Conservation (phyloP, 1,140 invertebrate species). For the Procambarus virginalis region DNA sequence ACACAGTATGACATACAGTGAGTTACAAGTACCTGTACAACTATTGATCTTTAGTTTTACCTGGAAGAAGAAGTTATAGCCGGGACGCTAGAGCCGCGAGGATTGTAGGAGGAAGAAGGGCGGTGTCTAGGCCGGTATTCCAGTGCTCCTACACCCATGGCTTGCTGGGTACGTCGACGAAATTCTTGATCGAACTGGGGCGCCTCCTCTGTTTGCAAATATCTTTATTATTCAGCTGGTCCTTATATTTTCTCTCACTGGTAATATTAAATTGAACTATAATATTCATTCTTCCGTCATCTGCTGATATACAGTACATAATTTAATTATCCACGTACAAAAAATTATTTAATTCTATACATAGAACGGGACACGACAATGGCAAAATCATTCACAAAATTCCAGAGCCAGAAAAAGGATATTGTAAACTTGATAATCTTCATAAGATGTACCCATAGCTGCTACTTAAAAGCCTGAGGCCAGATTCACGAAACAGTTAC, state of each 20-base stretch:
- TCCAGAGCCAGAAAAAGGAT: no score
- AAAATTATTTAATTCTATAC: no score
- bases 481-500: no score
- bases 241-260: background rate
- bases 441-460: no score
- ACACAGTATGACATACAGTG: no score
- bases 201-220: constrained; percentile 24
- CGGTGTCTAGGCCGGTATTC: constrained; percentile 39
- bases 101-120: constrained; percentile 30
- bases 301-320: background rate
- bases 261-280: no score
- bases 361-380: no score
- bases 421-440: no score
- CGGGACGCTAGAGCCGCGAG: constrained; percentile 3
- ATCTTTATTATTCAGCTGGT: background rate
- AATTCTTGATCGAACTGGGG: constrained; percentile 36
- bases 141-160: constrained; percentile 3
- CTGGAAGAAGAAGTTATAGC: constrained; percentile 31
- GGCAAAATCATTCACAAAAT: no score
- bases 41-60: background rate
- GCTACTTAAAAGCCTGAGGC: no score
- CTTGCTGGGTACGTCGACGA: constrained; percentile 37
- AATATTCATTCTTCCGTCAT: no score
- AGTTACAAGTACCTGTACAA: no score
- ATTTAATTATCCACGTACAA: background rate